These are phyloP conservation scores for Coptotermes formosanus DNA, from an alignment of 1,140 invertebrate species.

Conservation along the genomic window DNA sequence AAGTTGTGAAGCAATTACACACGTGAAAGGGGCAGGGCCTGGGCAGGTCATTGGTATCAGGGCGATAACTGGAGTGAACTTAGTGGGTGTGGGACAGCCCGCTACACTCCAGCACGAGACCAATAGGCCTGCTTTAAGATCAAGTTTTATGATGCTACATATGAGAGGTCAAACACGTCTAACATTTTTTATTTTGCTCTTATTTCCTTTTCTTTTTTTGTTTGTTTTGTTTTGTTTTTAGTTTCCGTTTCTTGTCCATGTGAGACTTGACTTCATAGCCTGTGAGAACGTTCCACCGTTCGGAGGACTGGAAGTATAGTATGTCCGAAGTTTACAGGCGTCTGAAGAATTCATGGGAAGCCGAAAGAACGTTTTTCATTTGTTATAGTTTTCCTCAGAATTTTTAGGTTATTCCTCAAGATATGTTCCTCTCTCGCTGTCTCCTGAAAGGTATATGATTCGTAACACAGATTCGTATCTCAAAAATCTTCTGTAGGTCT, in stretches of 20 bases:
- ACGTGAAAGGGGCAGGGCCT: background rate
- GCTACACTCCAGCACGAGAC: background rate
- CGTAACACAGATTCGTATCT: too few relatives aligned
- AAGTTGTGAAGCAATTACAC: slow-evolving; percentile 3
- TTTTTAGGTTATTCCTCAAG: too few relatives aligned
- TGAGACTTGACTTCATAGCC: background rate
- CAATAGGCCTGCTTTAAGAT: background rate
- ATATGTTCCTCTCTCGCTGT: too few relatives aligned
- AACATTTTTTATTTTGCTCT: slow-evolving; percentile 9
- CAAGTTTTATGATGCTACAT: slow-evolving; percentile 1
- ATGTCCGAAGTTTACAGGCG: too few relatives aligned
- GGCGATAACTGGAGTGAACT: background rate
- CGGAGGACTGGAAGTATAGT: background rate
- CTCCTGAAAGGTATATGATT: too few relatives aligned
- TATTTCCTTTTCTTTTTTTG: background rate
- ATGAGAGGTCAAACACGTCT: background rate
- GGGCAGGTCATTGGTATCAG: background rate
- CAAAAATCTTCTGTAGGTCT: too few relatives aligned
- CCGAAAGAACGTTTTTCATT: too few relatives aligned
- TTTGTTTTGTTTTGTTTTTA: background rate
- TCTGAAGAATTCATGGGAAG: too few relatives aligned
- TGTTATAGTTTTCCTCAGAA: too few relatives aligned
- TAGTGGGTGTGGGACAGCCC: background rate
- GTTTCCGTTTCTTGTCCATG: background rate
- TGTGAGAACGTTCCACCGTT: background rate